A percentile compares a stretch with the other conserved stretches of the same genome.
phyloP scores from a whole-genome alignment of 2,113 vertebrate genomes.

The Pholis gunnellus region DNA sequence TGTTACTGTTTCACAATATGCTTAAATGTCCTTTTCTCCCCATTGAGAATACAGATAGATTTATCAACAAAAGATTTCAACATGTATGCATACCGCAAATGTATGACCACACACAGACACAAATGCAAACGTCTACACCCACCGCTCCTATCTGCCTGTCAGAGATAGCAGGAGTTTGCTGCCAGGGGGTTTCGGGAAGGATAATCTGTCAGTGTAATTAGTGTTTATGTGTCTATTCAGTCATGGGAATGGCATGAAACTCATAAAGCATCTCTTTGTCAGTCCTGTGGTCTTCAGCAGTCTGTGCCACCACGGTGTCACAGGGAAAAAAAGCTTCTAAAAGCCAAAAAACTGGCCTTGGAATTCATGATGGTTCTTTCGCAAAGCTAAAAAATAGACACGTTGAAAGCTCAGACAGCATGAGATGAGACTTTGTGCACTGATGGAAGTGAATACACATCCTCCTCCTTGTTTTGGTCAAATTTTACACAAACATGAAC shows the following conservation, averaged over 20 bases:
- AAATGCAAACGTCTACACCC: not conserved
- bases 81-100: constrained; percentile 21
- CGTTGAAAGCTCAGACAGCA: constrained; percentile 27
- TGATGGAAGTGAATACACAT: constrained; percentile 13
- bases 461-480: constrained; percentile 4
- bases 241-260: constrained; percentile 66
- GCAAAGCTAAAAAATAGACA: not conserved
- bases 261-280: constrained; percentile 63
- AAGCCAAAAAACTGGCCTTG: not conserved
- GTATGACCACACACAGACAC: constrained; percentile 17
- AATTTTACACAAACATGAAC: constrained; percentile 26
- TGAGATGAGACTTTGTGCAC: constrained; percentile 16
- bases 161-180: constrained; percentile 50
- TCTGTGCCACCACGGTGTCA: constrained; percentile 26
- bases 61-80: constrained; percentile 20
- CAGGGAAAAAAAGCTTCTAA: constrained; percentile 8
- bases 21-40: constrained; percentile 7
- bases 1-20: constrained; percentile 41
- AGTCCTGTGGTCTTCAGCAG: constrained; percentile 43
- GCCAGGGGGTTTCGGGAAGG: constrained; percentile 37
- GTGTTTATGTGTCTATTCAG: constrained; percentile 65
- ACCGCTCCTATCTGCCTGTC: constrained; percentile 18
- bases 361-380: not conserved
- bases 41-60: constrained; percentile 11
- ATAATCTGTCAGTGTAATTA: constrained; percentile 70